Evolutionary conservation across 2,797 vertebrate genomes (phyloP).

Genomic region (Emydoidea blandingii): DNA sequence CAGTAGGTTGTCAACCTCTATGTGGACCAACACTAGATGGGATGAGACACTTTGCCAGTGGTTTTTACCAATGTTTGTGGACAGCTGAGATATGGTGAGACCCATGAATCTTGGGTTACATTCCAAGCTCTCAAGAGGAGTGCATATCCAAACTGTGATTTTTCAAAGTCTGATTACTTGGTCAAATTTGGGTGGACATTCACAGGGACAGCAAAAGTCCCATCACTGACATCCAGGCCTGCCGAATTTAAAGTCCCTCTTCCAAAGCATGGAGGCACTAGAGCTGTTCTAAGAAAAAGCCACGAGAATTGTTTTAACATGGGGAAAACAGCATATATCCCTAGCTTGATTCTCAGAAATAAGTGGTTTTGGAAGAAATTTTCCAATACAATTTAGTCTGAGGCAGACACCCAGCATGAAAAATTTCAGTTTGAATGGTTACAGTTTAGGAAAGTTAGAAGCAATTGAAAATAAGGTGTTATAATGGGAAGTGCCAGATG

Average conservation of each 20-base stretch:
- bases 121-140: not conserved
- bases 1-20: not conserved
- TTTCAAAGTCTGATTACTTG: not conserved
- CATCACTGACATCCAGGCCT: not conserved
- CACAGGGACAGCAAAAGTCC: not conserved
- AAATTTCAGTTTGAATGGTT: not conserved
- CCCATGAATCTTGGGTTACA: not conserved
- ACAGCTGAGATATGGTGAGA: not conserved
- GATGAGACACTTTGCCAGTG: not conserved
- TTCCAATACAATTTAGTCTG: not conserved
- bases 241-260: not conserved
- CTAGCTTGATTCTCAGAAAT: not conserved
- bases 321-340: no score
- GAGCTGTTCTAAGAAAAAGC: not conserved
- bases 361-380: not conserved
- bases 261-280: not conserved
- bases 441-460: not conserved
- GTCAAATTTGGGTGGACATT: not conserved
- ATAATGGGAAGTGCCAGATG: not conserved
- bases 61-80: not conserved
- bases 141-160: not conserved
- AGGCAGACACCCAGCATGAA: not conserved
- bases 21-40: not conserved
- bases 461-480: not conserved
- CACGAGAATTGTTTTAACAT: not conserved